Percentiles rank a stretch among this genome's conserved stretches.
Evolutionary conservation across 2,113 vertebrate genomes (phyloP).

Genomic region (Seriola quinqueradiata): DNA sequence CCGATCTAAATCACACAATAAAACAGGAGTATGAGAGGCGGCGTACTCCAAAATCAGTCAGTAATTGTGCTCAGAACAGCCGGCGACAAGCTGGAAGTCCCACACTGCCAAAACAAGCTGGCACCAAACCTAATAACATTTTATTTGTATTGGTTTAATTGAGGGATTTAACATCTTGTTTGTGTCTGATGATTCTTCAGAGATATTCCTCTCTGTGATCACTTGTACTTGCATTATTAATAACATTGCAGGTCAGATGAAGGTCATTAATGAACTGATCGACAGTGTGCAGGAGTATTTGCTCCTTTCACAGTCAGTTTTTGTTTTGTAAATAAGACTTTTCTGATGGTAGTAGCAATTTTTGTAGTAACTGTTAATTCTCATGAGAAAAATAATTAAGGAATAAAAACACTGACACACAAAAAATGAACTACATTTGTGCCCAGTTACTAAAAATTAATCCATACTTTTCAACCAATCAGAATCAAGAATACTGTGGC

Average conservation of each 20-base stretch:
- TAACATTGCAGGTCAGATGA: background rate
- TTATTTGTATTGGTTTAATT: conserved; percentile 8
- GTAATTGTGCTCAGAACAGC: conserved; percentile 5
- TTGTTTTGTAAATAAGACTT: no score
- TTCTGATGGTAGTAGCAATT: no score
- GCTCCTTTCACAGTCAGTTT: no score
- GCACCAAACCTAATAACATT: background rate
- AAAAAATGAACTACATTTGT: no score
- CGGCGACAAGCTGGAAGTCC: background rate
- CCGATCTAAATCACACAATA: background rate
- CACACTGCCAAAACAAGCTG: conserved; percentile 17
- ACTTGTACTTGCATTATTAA: background rate
- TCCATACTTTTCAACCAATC: no score
- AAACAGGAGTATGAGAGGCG: background rate
- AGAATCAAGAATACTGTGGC: no score
- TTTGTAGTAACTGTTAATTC: no score
- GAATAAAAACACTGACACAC: no score
- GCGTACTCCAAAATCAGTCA: background rate
- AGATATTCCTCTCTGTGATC: background rate
- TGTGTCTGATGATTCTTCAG: background rate
- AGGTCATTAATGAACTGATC: background rate
- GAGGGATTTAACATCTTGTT: conserved; percentile 18
- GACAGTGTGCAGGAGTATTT: no score
- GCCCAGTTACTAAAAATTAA: no score
- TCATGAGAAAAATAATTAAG: no score